Conservation (phyloP, 2,888 invertebrate species). For the Cremastinae sp. region DNA sequence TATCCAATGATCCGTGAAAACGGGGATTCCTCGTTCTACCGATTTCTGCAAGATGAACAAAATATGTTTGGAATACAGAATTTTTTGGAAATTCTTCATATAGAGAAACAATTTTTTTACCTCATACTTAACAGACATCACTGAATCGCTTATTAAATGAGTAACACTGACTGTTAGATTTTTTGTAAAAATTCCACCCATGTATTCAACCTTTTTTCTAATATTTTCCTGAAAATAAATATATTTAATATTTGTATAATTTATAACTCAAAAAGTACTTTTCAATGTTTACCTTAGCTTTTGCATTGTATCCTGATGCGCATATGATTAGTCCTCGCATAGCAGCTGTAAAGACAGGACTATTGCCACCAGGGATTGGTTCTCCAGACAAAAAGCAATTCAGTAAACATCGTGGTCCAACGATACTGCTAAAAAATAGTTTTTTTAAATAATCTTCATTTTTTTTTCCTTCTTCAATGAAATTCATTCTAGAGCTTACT, state of each 20-base stretch:
- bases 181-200: conserved; percentile 88
- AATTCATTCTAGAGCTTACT: conserved; percentile 83
- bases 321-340: conserved; percentile 88
- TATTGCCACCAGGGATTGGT: conserved; percentile 87
- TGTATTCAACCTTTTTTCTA: conserved; percentile 85
- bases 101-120: conserved; percentile 78
- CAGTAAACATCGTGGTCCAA: conserved; percentile 91
- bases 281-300: conserved; percentile 79
- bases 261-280: background rate
- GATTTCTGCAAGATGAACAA: conserved; percentile 83
- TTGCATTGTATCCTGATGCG: conserved; percentile 82
- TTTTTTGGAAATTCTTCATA: conserved; percentile 1
- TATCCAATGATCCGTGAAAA: conserved; percentile 91
- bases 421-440: conserved; percentile 83
- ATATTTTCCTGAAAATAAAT: conserved; percentile 82
- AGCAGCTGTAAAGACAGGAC: conserved; percentile 90
- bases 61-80: conserved; percentile 6
- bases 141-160: conserved; percentile 90
- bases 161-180: conserved; percentile 86
- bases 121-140: conserved; percentile 89
- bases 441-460: background rate
- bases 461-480: too few relatives aligned
- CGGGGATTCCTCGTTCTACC: conserved; percentile 83
- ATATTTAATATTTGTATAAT: background rate
- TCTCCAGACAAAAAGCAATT: conserved; percentile 87